Conservation (phyloP, 2,113 vertebrate species). For the Barnardius zonarius region DNA sequence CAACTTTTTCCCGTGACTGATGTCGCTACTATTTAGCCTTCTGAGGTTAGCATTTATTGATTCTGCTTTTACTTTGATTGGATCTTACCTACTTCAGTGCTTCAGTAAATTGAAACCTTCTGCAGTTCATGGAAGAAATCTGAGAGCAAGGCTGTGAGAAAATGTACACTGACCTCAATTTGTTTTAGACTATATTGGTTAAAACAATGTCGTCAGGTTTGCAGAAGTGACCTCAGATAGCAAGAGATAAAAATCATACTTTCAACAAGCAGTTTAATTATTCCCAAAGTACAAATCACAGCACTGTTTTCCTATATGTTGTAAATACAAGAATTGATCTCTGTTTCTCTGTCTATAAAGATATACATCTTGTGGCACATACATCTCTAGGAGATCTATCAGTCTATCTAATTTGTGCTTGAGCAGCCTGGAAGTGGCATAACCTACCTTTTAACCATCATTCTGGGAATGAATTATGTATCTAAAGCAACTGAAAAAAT, state of each 20-base stretch:
- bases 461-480: background rate
- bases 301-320: background rate
- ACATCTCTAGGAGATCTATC: background rate
- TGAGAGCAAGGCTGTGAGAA: slow-evolving; percentile 72
- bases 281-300: background rate
- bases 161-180: slow-evolving; percentile 78
- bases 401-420: background rate
- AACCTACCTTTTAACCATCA: background rate
- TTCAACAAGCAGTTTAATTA: background rate
- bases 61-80: slow-evolving; percentile 79
- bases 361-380: background rate
- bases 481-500: background rate
- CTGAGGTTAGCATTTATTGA: slow-evolving; percentile 75
- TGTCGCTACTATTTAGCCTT: slow-evolving; percentile 71
- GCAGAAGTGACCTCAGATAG: slow-evolving; percentile 54
- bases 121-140: slow-evolving; percentile 75
- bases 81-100: slow-evolving; percentile 76
- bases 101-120: slow-evolving; percentile 81
- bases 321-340: background rate
- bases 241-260: slow-evolving; percentile 51
- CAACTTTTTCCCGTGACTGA: slow-evolving; percentile 61
- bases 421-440: background rate
- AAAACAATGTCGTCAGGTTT: slow-evolving; percentile 68
- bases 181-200: slow-evolving; percentile 70
- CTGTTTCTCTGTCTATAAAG: background rate